phyloP scores from a whole-genome alignment of 2,113 vertebrate species.

The Microtus ochrogaster region DNA sequence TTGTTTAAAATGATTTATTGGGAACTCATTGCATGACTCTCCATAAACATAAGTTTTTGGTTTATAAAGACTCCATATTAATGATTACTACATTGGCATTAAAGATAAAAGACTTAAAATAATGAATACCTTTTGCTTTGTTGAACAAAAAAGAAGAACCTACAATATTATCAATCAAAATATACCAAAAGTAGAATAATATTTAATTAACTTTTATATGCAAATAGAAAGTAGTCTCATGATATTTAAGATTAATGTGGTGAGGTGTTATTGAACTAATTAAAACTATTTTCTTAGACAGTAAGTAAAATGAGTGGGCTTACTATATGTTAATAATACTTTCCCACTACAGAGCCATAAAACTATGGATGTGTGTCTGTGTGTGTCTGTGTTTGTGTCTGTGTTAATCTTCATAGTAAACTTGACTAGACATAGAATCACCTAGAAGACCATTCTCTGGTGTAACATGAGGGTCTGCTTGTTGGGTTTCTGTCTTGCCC shows the following conservation, averaged over 20 bases:
- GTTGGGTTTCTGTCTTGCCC: too few species aligned
- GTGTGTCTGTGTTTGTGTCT: too few species aligned
- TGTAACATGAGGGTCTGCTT: too few species aligned
- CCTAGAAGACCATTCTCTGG: neutral
- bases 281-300: neutral
- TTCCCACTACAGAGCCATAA: neutral
- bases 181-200: neutral
- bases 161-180: neutral
- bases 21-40: neutral
- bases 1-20: neutral
- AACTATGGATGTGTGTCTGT: neutral
- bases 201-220: neutral
- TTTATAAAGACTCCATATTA: constrained; percentile 70
- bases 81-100: neutral
- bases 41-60: constrained; percentile 62
- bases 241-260: neutral
- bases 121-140: neutral
- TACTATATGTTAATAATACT: neutral
- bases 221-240: neutral
- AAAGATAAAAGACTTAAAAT: neutral
- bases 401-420: neutral
- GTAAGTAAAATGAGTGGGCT: neutral
- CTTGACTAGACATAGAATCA: neutral
- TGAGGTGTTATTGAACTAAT: neutral
- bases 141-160: neutral